Evolutionary conservation across 2,113 vertebrate species (phyloP).

Genomic region (Thunnus maccoyii): DNA sequence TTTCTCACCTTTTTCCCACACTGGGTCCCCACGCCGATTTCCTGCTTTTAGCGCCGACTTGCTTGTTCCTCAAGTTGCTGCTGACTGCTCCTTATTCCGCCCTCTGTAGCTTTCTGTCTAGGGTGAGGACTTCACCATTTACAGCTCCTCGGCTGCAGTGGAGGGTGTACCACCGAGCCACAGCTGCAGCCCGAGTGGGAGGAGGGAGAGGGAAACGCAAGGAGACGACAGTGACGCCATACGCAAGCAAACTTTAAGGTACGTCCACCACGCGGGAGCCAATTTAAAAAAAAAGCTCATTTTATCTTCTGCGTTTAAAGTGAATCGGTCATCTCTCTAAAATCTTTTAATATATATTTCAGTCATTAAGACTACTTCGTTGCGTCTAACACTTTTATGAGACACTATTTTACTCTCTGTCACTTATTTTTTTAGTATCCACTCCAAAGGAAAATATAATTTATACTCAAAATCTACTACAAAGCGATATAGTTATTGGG

Average conservation of each 20-base stretch:
- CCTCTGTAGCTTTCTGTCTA: slow-evolving; percentile 26
- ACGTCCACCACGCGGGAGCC: neutral
- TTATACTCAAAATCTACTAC: too few relatives aligned
- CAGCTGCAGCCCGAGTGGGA: neutral
- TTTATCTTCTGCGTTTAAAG: too few relatives aligned
- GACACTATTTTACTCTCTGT: too few relatives aligned
- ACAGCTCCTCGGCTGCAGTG: slow-evolving; percentile 19
- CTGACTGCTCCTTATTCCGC: slow-evolving; percentile 51
- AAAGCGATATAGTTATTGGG: too few relatives aligned
- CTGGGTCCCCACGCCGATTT: slow-evolving; percentile 11
- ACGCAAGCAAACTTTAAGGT: neutral
- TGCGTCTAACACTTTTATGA: too few relatives aligned
- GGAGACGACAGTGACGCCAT: slow-evolving; percentile 30
- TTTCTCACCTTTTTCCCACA: slow-evolving; percentile 45
- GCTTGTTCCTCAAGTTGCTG: slow-evolving; percentile 18
- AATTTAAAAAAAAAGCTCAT: neutral
- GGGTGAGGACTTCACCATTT: slow-evolving; percentile 30
- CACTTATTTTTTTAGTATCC: too few relatives aligned
- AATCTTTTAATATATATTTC: too few relatives aligned
- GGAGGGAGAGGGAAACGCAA: neutral
- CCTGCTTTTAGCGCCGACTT: slow-evolving; percentile 14
- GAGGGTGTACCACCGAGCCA: neutral
- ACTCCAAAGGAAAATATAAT: too few relatives aligned
- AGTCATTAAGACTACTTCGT: too few relatives aligned
- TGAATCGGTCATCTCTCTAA: too few relatives aligned